Percentiles rank a stretch among this genome's conserved stretches.
Evolutionary conservation across 2,888 invertebrate species (phyloP).

Genomic region (Uloborus plumipes): DNA sequence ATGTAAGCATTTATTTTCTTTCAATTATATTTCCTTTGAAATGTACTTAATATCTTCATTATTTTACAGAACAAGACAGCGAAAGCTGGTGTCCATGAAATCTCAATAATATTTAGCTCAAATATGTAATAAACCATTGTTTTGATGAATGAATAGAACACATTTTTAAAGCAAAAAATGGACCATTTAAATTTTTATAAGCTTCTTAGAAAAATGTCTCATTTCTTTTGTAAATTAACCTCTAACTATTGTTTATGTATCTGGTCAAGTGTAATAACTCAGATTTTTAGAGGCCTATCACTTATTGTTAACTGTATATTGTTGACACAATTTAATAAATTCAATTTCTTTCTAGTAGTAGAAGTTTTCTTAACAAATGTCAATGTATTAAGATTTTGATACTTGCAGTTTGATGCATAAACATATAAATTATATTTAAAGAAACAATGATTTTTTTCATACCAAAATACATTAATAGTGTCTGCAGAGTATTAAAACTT

Average conservation of each 20-base stretch:
- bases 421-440: too few species aligned
- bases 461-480: too few species aligned
- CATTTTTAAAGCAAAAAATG: conserved; percentile 6
- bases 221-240: conserved; percentile 25
- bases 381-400: too few species aligned
- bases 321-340: conserved; percentile 39
- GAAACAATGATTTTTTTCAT: too few species aligned
- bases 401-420: too few species aligned
- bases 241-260: conserved; percentile 38
- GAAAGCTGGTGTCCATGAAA: conserved; percentile 81
- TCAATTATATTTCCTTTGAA: too few species aligned
- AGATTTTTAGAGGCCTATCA: conserved; percentile 42
- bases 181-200: background rate
- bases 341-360: conserved; percentile 26
- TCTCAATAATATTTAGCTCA: conserved; percentile 52
- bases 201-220: background rate
- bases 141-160: conserved; percentile 30
- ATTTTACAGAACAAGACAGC: conserved; percentile 78
- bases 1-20: background rate
- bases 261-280: conserved; percentile 37
- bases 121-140: conserved; percentile 30
- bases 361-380: too few species aligned
- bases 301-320: conserved; percentile 39
- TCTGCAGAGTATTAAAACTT: too few species aligned
- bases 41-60: conserved; percentile 2